Conservation (phyloP, 2,797 vertebrate genomes). For the Lutjanus campechanus region DNA sequence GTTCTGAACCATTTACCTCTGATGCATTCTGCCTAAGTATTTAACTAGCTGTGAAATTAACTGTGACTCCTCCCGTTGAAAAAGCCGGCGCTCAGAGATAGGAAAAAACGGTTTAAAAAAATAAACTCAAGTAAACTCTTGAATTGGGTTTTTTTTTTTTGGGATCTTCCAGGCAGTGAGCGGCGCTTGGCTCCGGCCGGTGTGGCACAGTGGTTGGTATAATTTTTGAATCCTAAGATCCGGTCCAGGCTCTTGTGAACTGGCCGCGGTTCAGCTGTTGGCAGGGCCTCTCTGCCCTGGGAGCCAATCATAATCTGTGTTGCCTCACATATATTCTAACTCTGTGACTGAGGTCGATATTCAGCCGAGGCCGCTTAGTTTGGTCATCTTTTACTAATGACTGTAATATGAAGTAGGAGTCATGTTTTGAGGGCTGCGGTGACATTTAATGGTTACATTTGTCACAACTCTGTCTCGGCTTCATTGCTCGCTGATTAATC, state of each 20-base stretch:
- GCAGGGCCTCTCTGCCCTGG: constrained; percentile 49
- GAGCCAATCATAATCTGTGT: constrained; percentile 60
- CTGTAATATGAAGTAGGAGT: constrained; percentile 50
- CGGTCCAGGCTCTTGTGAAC: constrained; percentile 69
- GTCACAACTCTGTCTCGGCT: constrained; percentile 38
- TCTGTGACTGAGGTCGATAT: constrained; percentile 47
- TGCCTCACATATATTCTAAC: constrained; percentile 58
- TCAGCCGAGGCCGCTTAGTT: constrained; percentile 43
- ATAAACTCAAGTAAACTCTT: constrained; percentile 60
- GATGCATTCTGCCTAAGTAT: constrained; percentile 72
- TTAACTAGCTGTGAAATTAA: constrained; percentile 84
- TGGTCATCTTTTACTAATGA: constrained; percentile 62
- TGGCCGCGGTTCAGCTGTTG: constrained; percentile 68
- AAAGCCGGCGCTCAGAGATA: constrained; percentile 60
- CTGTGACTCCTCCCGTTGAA: constrained; percentile 67
- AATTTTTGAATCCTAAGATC: constrained; percentile 68
- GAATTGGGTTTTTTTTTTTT: constrained; percentile 42
- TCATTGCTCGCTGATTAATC: constrained; percentile 50
- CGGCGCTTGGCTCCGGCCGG: constrained; percentile 52
- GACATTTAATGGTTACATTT: constrained; percentile 52
- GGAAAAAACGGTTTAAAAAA: constrained; percentile 36
- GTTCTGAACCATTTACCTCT: constrained; percentile 72
- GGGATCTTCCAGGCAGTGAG: constrained; percentile 60
- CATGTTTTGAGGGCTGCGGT: constrained; percentile 51
- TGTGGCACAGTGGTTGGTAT: constrained; percentile 62